Evolutionary conservation across 2,797 vertebrate species (phyloP), one percentile per base, ranked within the genome.

Genomic region (Tiaroga cobitis): DNA sequence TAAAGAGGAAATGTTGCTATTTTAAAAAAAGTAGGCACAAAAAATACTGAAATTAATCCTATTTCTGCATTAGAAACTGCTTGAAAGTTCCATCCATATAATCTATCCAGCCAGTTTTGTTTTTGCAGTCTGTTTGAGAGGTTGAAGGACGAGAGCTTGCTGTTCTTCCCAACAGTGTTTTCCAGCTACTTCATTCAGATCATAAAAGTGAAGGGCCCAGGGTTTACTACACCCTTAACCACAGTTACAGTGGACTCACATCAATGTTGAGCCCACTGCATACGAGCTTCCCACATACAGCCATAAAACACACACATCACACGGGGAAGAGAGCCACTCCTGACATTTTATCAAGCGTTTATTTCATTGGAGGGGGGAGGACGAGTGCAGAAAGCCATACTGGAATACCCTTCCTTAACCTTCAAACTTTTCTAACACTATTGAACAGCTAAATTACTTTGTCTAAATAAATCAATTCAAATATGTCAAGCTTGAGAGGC

Each of bases 281-380:
- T 89, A 92, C 85, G 43, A 72, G 82, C 81, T 84, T 88, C 92
- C 92, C 92, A 90, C 90, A 85, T 92, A 70, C 87, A 87, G 93
- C 93, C 85, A 91, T 93, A 95, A 93, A 94, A 88, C 88, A 87
- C 26, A 16, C 84, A 91, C 89, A 90, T 90, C 79, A 85, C 76
- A 86, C 51, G 16, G 93, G 89, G 93, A 90, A 94, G 93, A 95
- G 95, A 94, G 92, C 93, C 93, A 92, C 93, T 94, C 93, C 93
- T 94, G 94, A 95, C 95, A 94, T 93, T 94, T 93, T 91, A 93
- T 95, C 95, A 95, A 96, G 92, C 92, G 88, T 93, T 95, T 94
- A 92, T 95, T 93, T 93, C 93, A 93, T 91, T 90, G 91, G 91
- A 92, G 93, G 88, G 92, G 90, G 91, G 93, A 94, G 94, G 90